A percentile compares a stretch with the other conserved stretches of the same genome.
phyloP scores from a whole-genome alignment of 1,140 invertebrate genomes.

The Teleogryllus occipitalis region DNA sequence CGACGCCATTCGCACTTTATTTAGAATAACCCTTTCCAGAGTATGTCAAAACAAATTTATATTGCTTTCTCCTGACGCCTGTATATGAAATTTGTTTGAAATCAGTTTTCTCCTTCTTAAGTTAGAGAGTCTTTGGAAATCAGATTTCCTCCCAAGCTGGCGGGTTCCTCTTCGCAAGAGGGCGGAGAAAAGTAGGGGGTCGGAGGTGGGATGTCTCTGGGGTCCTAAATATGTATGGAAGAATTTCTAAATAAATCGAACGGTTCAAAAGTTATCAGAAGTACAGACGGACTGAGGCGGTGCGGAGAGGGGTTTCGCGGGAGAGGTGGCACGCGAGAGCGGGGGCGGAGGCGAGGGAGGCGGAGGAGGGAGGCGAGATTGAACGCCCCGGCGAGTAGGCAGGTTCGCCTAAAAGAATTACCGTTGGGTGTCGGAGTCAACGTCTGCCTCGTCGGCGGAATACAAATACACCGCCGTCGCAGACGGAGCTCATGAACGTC shows the following conservation, averaged over 20 bases:
- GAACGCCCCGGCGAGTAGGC: not conserved
- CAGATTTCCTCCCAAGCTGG: too few species aligned
- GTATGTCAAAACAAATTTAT: not conserved
- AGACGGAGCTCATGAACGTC: not conserved
- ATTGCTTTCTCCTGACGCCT: not conserved
- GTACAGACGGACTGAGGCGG: not conserved
- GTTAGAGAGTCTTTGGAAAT: too few species aligned
- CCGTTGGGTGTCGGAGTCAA: not conserved
- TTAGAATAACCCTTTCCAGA: not conserved
- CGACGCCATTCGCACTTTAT: not conserved
- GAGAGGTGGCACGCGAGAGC: not conserved
- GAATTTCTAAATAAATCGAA: not conserved
- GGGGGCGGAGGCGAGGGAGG: too few species aligned
- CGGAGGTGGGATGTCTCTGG: too few species aligned
- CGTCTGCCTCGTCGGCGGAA: not conserved
- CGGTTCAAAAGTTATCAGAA: not conserved
- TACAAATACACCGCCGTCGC: not conserved
- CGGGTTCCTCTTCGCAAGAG: too few species aligned
- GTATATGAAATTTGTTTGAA: not conserved
- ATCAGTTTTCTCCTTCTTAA: not conserved
- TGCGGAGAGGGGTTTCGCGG: not conserved
- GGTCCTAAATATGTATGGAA: too few species aligned
- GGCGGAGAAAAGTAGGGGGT: too few species aligned
- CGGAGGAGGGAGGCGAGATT: not conserved
- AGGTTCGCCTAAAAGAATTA: not conserved